phyloP scores from a whole-genome alignment of 2,113 vertebrate species.

The Plotosus lineatus region DNA sequence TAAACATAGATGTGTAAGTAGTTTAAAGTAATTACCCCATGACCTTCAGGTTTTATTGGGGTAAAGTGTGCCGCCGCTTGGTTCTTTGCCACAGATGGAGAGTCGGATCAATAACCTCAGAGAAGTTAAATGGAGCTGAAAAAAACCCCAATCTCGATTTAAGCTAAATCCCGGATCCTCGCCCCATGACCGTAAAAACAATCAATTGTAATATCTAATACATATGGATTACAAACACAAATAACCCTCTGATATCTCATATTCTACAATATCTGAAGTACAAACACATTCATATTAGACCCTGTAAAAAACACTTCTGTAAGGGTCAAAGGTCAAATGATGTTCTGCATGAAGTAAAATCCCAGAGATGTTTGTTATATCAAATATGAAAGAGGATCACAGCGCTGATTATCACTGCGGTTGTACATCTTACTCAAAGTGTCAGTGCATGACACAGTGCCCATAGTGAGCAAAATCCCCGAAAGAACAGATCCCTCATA shows the following conservation, averaged over 20 bases:
- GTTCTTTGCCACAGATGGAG: slow-evolving; percentile 5
- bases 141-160: slow-evolving; percentile 1
- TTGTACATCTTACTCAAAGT: neutral
- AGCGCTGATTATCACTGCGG: neutral
- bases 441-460: neutral
- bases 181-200: neutral
- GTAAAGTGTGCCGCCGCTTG: neutral
- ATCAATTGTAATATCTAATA: slow-evolving; percentile 27
- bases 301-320: neutral
- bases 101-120: neutral
- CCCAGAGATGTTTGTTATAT: neutral
- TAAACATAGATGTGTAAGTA: neutral
- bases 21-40: neutral
- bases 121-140: slow-evolving; percentile 12
- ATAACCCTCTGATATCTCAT: too few species aligned
- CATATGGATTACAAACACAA: neutral
- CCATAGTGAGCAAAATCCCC: neutral
- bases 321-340: neutral
- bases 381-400: neutral
- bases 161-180: slow-evolving; percentile 5
- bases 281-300: neutral
- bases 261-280: neutral
- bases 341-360: neutral
- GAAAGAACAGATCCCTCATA: neutral
- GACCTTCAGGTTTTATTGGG: neutral